Conservation (phyloP, 2,113 vertebrate species). For the Mohoua ochrocephala region DNA sequence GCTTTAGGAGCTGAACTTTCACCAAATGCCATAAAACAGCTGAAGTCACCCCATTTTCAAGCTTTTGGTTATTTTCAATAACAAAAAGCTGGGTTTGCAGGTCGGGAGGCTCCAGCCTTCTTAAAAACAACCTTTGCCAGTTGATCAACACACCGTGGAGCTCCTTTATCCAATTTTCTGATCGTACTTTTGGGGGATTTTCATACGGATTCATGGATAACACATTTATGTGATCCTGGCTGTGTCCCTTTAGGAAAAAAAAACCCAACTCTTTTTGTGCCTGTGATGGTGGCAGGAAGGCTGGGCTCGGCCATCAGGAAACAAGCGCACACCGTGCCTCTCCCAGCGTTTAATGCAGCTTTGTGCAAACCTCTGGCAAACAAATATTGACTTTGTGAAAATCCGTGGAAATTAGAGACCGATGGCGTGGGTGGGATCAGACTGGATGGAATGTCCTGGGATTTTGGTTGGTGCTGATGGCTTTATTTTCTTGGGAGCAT, state of each 20-base stretch:
- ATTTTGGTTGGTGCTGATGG: background rate
- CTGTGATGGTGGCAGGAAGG: background rate
- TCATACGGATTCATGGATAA: rapidly evolving
- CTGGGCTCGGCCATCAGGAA: background rate
- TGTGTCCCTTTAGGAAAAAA: background rate
- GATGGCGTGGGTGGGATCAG: background rate
- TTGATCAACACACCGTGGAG: rapidly evolving
- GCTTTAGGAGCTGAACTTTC: background rate
- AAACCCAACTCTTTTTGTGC: background rate
- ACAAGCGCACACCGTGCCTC: too few relatives aligned
- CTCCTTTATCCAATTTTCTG: background rate
- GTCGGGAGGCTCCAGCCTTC: background rate
- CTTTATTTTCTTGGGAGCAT: background rate
- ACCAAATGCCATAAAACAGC: background rate
- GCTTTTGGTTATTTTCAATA: background rate
- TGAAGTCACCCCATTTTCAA: background rate
- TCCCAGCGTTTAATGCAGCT: background rate
- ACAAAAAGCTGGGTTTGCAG: background rate
- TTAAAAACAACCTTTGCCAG: background rate
- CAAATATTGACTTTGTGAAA: background rate
- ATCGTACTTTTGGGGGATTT: background rate
- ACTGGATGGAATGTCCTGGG: background rate
- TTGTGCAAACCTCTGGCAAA: background rate
- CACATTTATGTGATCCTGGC: too few relatives aligned
- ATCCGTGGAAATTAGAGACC: background rate